These are phyloP conservation scores for Adelosebastes latens DNA, from an alignment of 2,797 vertebrate species.

Conservation along the genomic window DNA sequence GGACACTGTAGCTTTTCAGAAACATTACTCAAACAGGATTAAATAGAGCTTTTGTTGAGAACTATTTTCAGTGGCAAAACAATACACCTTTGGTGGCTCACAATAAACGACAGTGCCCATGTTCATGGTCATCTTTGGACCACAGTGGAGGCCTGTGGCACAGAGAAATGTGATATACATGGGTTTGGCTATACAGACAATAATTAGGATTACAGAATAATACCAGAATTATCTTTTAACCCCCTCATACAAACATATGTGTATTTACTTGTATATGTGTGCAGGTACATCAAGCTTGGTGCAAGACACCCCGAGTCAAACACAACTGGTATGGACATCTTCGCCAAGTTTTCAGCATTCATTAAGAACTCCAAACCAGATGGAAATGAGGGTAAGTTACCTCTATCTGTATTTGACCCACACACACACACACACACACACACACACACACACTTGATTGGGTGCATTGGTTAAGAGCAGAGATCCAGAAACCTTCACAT, in stretches of 20 bases:
- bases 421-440: not conserved
- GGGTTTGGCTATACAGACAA: not conserved
- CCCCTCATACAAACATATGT: not conserved
- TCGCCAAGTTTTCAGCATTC: constrained; percentile 98
- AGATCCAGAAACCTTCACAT: constrained; percentile 45
- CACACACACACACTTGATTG: not conserved
- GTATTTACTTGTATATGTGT: constrained; percentile 30
- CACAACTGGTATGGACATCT: constrained; percentile 98
- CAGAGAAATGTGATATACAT: not conserved
- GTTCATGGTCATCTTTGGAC: not conserved
- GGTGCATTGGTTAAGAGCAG: not conserved
- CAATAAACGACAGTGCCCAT: not conserved
- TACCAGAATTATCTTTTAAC: not conserved
- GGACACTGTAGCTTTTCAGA: not conserved
- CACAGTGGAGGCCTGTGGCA: not conserved
- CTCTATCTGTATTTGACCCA: not conserved
- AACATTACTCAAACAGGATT: not conserved
- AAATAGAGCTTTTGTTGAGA: not conserved
- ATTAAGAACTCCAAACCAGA: constrained; percentile 99
- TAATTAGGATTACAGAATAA: no score
- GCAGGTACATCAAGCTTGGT: constrained; percentile 92
- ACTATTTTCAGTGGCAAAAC: not conserved
- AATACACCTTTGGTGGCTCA: not conserved
- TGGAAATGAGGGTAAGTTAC: constrained; percentile 91
- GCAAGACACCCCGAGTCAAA: constrained; percentile 97